Percentiles rank a stretch among this genome's conserved stretches.
Evolutionary conservation across 1,140 invertebrate species (phyloP).

Genomic region (Metaphire vulgaris): DNA sequence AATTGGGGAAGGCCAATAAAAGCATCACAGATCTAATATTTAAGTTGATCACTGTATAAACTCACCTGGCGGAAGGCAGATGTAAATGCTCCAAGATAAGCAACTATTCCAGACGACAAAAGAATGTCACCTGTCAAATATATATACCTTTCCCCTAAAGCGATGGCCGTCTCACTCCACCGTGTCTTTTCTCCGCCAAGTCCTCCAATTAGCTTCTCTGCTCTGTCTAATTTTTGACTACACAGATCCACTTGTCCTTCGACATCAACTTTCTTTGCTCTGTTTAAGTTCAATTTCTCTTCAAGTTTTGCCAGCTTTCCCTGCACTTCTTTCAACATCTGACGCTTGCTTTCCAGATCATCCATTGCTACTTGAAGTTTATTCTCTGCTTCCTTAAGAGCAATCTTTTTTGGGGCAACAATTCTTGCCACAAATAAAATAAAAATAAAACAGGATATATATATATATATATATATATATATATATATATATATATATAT

Average conservation of each 20-base stretch:
- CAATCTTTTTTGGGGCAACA: slow-evolving; percentile 85
- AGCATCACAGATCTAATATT: too few species aligned
- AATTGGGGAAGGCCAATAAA: too few species aligned
- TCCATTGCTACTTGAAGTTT: slow-evolving; percentile 81
- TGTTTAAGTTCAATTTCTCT: slow-evolving; percentile 50
- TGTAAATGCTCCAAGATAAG: slow-evolving; percentile 53
- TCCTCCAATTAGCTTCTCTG: slow-evolving; percentile 53
- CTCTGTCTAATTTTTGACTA: slow-evolving; percentile 51
- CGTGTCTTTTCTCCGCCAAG: slow-evolving; percentile 55
- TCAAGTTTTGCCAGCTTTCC: slow-evolving; percentile 51
- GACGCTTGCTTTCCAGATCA: slow-evolving; percentile 78
- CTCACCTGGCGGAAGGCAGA: slow-evolving; percentile 47
- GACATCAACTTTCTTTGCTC: slow-evolving; percentile 50
- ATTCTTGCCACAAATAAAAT: slow-evolving; percentile 56
- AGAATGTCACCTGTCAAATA: slow-evolving; percentile 52
- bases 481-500: too few species aligned
- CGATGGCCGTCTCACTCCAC: slow-evolving; percentile 46
- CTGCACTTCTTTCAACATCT: slow-evolving; percentile 65
- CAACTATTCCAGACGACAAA: slow-evolving; percentile 49
- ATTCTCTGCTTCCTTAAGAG: slow-evolving; percentile 52
- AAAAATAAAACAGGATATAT: too few species aligned
- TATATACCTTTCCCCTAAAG: slow-evolving; percentile 45
- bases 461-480: too few species aligned
- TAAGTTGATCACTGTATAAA: too few species aligned
- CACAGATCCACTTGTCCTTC: slow-evolving; percentile 53